A percentile compares a stretch with the other conserved stretches of the same genome.
These are phyloP conservation scores for Mythimna impura DNA, from an alignment of 2,888 invertebrate genomes.

Conservation along the genomic window DNA sequence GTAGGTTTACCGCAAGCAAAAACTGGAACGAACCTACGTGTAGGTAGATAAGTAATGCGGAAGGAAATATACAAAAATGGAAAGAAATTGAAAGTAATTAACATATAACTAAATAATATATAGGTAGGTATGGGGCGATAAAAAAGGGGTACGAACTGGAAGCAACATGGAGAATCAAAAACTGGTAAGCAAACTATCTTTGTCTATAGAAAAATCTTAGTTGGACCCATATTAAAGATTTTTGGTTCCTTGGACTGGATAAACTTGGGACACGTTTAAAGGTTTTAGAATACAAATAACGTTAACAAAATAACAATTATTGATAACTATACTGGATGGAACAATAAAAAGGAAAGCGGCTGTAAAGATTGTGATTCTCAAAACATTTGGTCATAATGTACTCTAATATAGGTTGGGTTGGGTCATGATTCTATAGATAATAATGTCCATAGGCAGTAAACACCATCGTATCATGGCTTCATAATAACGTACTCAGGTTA, in stretches of 20 bases:
- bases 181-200: neutral
- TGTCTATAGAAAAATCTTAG: neutral
- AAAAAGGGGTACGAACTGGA: conserved; percentile 11
- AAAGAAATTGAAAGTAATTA: neutral
- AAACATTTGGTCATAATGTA: conserved; percentile 1
- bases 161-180: neutral
- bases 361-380: neutral
- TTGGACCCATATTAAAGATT: neutral
- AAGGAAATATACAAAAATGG: neutral
- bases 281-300: neutral
- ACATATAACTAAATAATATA: neutral
- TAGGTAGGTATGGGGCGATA: neutral
- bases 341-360: neutral
- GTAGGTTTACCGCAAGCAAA: neutral
- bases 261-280: neutral
- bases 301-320: neutral
- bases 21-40: neutral
- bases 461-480: neutral
- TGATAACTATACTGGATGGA: conserved; percentile 29
- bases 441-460: neutral
- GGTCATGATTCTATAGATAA: neutral
- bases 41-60: neutral
- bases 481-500: too few species aligned
- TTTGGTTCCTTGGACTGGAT: neutral
- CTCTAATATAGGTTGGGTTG: neutral